These are phyloP conservation scores for Platalea minor DNA, from an alignment of 2,797 vertebrate species.

Conservation along the genomic window DNA sequence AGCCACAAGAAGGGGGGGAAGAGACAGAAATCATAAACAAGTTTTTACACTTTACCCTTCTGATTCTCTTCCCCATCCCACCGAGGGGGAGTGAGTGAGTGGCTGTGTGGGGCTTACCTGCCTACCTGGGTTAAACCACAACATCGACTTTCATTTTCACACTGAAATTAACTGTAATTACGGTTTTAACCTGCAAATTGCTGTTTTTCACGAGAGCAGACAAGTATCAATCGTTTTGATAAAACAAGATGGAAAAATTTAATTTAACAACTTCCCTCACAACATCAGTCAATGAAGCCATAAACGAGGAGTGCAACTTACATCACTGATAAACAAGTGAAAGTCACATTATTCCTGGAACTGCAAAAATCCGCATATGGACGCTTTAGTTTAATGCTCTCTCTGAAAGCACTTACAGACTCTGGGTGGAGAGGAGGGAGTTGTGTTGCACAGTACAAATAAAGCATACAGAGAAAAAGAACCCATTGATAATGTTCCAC, in stretches of 20 bases:
- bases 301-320: background rate
- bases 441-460: background rate
- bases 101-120: background rate
- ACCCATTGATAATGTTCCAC: background rate
- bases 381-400: background rate
- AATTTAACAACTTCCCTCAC: background rate
- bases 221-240: background rate
- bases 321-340: background rate
- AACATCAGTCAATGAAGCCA: background rate
- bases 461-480: background rate
- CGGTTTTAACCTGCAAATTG: background rate
- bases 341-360: background rate
- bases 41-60: background rate
- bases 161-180: background rate
- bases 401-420: background rate
- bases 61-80: background rate
- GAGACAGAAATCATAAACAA: background rate
- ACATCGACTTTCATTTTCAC: background rate
- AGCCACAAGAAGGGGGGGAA: background rate
- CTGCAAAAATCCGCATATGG: background rate
- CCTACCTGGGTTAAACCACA: background rate
- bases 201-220: background rate
- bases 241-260: background rate
- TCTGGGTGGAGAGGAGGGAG: background rate
- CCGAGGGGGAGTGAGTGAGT: accelerated